Percentiles rank a stretch among this genome's conserved stretches.
These are phyloP conservation scores for Trichoplax adhaerens DNA, from an alignment of 37 sponge, comb jelly and placozoan species.

Conservation along the genomic window DNA sequence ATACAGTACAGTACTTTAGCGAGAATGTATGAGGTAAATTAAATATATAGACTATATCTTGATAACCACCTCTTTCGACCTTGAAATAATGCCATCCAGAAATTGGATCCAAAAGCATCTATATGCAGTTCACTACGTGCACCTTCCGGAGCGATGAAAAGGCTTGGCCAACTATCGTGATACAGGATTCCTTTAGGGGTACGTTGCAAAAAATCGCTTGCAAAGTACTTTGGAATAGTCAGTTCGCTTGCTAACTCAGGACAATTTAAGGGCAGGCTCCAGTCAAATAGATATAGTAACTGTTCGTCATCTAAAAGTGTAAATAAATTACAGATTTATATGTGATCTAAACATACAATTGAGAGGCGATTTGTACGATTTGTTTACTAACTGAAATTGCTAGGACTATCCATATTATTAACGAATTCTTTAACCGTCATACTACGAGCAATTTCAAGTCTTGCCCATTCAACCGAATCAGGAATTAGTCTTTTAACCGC, in stretches of 20 bases:
- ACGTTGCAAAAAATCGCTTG: conserved; percentile 36
- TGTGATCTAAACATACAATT: no score
- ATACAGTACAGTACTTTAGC: no score
- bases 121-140: conserved; percentile 52
- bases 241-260: conserved; percentile 49
- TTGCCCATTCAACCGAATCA: conserved; percentile 47
- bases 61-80: conserved; percentile 45
- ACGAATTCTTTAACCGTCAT: conserved; percentile 33
- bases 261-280: conserved; percentile 63
- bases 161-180: conserved; percentile 67
- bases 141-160: conserved; percentile 56
- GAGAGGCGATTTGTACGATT: no score
- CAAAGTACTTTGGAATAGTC: conserved; percentile 37
- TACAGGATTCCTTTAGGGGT: conserved; percentile 43
- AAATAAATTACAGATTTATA: no score
- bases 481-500: conserved; percentile 31
- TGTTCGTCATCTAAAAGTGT: background rate
- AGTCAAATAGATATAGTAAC: conserved; percentile 49
- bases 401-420: conserved; percentile 6
- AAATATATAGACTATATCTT: no score
- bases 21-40: no score
- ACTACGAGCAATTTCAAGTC: conserved; percentile 24
- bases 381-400: no score
- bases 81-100: conserved; percentile 81
- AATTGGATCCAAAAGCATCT: conserved; percentile 75